These are phyloP conservation scores for Pomacea canaliculata DNA, from an alignment of 2,888 invertebrate species.

Conservation along the genomic window DNA sequence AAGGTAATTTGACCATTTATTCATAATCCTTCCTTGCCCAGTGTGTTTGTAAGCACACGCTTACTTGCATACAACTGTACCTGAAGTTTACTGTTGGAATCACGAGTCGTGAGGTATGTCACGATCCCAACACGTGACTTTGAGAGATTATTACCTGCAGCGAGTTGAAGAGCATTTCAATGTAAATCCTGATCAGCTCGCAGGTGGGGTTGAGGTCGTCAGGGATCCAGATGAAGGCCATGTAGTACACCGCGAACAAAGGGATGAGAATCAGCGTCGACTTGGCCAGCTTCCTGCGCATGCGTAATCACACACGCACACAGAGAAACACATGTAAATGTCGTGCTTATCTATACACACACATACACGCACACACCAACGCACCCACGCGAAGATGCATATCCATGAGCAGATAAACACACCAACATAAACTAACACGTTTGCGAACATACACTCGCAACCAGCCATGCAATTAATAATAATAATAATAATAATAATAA, in stretches of 20 bases:
- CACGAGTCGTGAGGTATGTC: too few species aligned
- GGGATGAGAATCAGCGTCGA: slow-evolving; percentile 71
- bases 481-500: too few species aligned
- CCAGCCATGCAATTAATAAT: too few species aligned
- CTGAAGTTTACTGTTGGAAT: too few species aligned
- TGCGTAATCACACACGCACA: not conserved
- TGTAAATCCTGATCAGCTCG: slow-evolving; percentile 77
- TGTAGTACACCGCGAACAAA: slow-evolving; percentile 81
- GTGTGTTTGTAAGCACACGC: too few species aligned
- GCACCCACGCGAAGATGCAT: slow-evolving; percentile 5
- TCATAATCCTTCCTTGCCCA: too few species aligned
- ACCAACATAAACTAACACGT: too few species aligned
- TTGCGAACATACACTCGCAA: too few species aligned
- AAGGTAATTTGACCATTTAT: too few species aligned
- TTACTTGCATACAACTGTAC: too few species aligned
- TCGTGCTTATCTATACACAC: not conserved
- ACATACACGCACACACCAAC: slow-evolving; percentile 46
- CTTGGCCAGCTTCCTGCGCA: slow-evolving; percentile 32
- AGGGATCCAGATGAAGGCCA: slow-evolving; percentile 76
- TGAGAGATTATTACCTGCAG: slow-evolving; percentile 74
- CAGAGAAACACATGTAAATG: not conserved
- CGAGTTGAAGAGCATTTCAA: slow-evolving; percentile 79
- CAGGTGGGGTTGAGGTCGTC: slow-evolving; percentile 71
- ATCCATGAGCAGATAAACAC: not conserved
- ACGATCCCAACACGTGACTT: not conserved